Base-by-base conservation (phyloP, 2,113 vertebrate genomes). In the Corythornis cristatus region DNA sequence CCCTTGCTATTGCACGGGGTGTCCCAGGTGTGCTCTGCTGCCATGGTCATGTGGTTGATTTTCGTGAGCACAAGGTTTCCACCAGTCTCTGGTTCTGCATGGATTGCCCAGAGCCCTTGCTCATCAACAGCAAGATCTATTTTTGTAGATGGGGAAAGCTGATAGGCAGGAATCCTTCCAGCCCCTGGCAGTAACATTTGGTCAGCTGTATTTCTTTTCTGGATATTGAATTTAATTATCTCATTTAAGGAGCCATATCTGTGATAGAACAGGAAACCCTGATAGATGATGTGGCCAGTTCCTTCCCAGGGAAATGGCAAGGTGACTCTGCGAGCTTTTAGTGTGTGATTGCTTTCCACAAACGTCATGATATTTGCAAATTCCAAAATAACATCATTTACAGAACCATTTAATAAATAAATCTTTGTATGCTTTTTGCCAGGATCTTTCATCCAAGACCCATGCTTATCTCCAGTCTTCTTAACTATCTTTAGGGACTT, bases 401-500 rank as follows among this genome's bases (percentile, higher is more conserved):
- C 98, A 31, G 98, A 94, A 43, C 98, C 98, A 18, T 97, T 98
- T 60, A 99, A 97, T 93, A 99, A 97, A 96, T 99, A 99, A 82
- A 99, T 98, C 97, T 99, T 99, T 0, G 93, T 11, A 26, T 98
- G 98, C 37, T 97, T 96, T 75, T 97, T 97, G 26, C 94, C 97
- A 17, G 98, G 97, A 88, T 99, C 99, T 96, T 98, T 99, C 97
- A 99, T 98, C 99, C 99, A 99, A 90, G 98, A 98, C 13, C 99
- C 99, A 3, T 97, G 73, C 15, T 77, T 64, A 14, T 98, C 98
- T 76, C 97, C 97, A 20, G 96, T 95, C 95, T 97, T 99, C 97
- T 99, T 99, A 64, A 99, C 98, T 56, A 99, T 97, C 97, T 99
- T 99, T 62, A 99, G 95, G 22, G 99, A 99, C 97, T 98, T 98